A percentile compares a stretch with the other conserved stretches of the same genome.
phyloP scores from a whole-genome alignment of 2,888 invertebrate genomes.

The Leuctra nigra region DNA sequence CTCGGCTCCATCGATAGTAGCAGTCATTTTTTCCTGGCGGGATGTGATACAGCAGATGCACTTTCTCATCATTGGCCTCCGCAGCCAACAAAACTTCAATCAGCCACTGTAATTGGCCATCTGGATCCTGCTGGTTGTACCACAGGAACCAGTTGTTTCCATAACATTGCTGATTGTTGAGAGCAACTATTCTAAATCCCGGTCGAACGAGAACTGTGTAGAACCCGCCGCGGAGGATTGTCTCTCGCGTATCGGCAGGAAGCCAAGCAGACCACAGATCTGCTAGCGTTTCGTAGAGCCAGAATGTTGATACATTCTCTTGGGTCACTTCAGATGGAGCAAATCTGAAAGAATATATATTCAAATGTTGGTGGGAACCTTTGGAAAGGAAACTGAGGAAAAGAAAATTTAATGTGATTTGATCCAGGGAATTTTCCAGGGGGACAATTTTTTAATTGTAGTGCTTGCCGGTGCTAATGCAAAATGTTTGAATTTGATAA shows the following conservation, averaged over 20 bases:
- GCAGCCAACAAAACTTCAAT: slow-evolving; percentile 62
- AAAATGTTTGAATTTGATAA: too few relatives aligned
- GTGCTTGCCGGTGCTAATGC: too few relatives aligned
- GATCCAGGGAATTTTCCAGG: too few relatives aligned
- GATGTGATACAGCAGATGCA: slow-evolving; percentile 79
- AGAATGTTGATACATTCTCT: slow-evolving; percentile 50
- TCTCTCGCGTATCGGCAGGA: slow-evolving; percentile 51
- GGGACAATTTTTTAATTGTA: too few relatives aligned
- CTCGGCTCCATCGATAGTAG: slow-evolving; percentile 61
- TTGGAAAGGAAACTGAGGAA: too few relatives aligned
- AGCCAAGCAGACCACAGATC: slow-evolving; percentile 67
- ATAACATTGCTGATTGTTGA: slow-evolving; percentile 78
- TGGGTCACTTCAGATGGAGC: slow-evolving; percentile 48
- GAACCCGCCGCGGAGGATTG: slow-evolving; percentile 63
- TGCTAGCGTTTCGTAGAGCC: slow-evolving; percentile 69
- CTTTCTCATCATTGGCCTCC: slow-evolving; percentile 64
- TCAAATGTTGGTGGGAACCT: too few relatives aligned
- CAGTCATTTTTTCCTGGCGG: slow-evolving; percentile 67
- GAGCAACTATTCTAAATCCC: slow-evolving; percentile 66
- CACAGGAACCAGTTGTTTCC: slow-evolving; percentile 70
- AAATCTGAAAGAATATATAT: slow-evolving; percentile 55
- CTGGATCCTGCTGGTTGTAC: slow-evolving; percentile 64
- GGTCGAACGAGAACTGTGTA: slow-evolving; percentile 61
- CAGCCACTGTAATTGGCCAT: slow-evolving; percentile 75
- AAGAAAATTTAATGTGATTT: too few relatives aligned